Conservation (phyloP, 2,797 vertebrate species). For the Pogoniulus pusillus region DNA sequence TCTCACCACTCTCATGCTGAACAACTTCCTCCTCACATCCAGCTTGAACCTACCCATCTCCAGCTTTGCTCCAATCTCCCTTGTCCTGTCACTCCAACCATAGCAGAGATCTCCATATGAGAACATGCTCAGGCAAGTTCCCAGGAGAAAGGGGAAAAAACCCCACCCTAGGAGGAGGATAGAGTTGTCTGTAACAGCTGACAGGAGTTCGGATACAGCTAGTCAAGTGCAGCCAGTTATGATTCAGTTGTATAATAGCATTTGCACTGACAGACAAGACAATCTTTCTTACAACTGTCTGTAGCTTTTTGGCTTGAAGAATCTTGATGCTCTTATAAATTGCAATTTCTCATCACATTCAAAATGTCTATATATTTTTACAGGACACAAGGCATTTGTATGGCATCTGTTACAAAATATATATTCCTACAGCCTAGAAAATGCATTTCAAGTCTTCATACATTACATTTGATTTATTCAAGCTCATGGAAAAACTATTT, state of each 20-base stretch:
- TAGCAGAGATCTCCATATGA: neutral
- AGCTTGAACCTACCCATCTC: too few species aligned
- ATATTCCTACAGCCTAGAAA: conserved; percentile 43
- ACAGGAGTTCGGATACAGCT: conserved; percentile 59
- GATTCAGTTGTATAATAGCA: conserved; percentile 58
- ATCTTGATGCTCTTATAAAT: conserved; percentile 64
- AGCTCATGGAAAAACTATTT: conserved; percentile 33
- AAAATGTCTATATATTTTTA: conserved; percentile 68
- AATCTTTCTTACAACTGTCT: conserved; percentile 67
- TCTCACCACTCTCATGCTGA: too few species aligned
- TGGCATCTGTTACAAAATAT: conserved; percentile 67
- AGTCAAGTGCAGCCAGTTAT: conserved; percentile 67
- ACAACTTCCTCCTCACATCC: too few species aligned
- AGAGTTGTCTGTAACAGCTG: conserved; percentile 51
- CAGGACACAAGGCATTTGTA: conserved; percentile 66
- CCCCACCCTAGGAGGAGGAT: neutral
- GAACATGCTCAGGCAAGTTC: neutral
- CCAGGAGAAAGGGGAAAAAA: neutral
- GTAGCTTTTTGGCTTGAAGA: conserved; percentile 62
- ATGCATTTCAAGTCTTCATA: conserved; percentile 60
- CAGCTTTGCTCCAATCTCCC: too few species aligned
- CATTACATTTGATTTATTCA: conserved; percentile 63
- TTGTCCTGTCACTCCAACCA: neutral
- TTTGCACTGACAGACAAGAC: conserved; percentile 69
- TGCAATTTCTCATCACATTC: conserved; percentile 59